A percentile compares a stretch with the other conserved stretches of the same genome.
These are phyloP conservation scores for Drosophila merina DNA, from an alignment of 2,888 invertebrate species.

Conservation along the genomic window DNA sequence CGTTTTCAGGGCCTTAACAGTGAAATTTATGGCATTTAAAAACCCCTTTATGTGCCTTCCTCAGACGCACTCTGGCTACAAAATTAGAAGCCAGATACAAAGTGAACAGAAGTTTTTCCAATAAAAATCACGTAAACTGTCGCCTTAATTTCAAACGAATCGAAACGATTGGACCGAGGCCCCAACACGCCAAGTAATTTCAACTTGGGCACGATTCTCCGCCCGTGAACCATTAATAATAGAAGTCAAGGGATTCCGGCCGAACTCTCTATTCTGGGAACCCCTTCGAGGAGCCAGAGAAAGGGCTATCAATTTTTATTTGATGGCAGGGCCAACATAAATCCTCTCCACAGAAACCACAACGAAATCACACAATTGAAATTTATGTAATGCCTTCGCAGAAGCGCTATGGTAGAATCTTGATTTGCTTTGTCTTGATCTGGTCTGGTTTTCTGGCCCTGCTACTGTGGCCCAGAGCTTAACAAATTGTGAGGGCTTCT, in stretches of 20 bases:
- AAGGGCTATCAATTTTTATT: constrained; percentile 51
- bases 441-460: constrained; percentile 38
- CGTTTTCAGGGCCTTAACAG: constrained; percentile 40
- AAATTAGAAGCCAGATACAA: constrained; percentile 60
- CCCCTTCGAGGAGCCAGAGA: constrained; percentile 54
- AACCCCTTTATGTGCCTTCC: constrained; percentile 62
- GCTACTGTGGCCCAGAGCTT: constrained; percentile 61
- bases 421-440: constrained; percentile 33
- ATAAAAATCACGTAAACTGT: constrained; percentile 78
- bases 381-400: constrained; percentile 74
- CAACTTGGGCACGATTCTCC: constrained; percentile 73
- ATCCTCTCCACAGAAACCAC: constrained; percentile 56
- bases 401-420: constrained; percentile 51
- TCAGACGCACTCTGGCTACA: constrained; percentile 53
- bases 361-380: constrained; percentile 64
- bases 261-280: constrained; percentile 61
- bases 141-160: constrained; percentile 74
- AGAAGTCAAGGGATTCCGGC: constrained; percentile 37
- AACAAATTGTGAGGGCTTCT: constrained; percentile 68
- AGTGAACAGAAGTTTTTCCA: constrained; percentile 59
- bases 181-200: constrained; percentile 53
- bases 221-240: constrained; percentile 70
- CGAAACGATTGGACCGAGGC: constrained; percentile 35
- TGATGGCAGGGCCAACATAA: constrained; percentile 56
- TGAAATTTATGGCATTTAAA: constrained; percentile 70